These are phyloP conservation scores for Nasonia oneida DNA, from an alignment of 2,888 invertebrate genomes.

Conservation along the genomic window DNA sequence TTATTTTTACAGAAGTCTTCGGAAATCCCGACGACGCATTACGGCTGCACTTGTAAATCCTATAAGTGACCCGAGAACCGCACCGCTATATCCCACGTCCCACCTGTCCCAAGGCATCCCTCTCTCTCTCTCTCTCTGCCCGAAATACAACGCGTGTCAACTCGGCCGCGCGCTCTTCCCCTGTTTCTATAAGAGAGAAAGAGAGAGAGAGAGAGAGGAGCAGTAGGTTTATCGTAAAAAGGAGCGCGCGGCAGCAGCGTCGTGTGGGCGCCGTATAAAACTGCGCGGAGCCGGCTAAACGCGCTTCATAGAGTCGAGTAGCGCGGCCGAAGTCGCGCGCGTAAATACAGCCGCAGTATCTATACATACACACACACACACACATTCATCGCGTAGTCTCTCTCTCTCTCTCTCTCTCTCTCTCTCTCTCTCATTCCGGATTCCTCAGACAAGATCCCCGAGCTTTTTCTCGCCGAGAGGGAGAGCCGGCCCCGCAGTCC, in stretches of 20 bases:
- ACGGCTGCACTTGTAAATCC: too few relatives aligned
- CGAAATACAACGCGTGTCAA: not conserved
- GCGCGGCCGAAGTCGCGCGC: conserved; percentile 18
- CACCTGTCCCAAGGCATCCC: not conserved
- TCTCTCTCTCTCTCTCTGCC: not conserved
- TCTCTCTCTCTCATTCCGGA: conserved; percentile 19
- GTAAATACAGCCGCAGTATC: not conserved
- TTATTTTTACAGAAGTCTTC: too few relatives aligned
- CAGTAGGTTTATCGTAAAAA: conserved; percentile 62
- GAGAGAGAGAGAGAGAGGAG: too few relatives aligned
- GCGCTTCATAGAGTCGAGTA: conserved; percentile 55
- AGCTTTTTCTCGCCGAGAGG: conserved; percentile 5
- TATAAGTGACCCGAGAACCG: too few relatives aligned
- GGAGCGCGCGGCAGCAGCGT: conserved; percentile 52
- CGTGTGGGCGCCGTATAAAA: conserved; percentile 78
- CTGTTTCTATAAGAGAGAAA: not conserved
- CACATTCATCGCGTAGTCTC: not conserved
- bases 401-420: not conserved
- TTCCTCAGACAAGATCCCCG: conserved; percentile 19
- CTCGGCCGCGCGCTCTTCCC: not conserved
- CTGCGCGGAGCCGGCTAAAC: conserved; percentile 63
- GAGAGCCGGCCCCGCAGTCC: conserved; percentile 10
- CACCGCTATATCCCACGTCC: too few relatives aligned
- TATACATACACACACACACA: not conserved
- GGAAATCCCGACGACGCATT: too few relatives aligned